Evolutionary conservation across 2,113 vertebrate genomes (phyloP), one percentile per base, ranked within the genome.

Genomic region (Puntigrus tetrazona): DNA sequence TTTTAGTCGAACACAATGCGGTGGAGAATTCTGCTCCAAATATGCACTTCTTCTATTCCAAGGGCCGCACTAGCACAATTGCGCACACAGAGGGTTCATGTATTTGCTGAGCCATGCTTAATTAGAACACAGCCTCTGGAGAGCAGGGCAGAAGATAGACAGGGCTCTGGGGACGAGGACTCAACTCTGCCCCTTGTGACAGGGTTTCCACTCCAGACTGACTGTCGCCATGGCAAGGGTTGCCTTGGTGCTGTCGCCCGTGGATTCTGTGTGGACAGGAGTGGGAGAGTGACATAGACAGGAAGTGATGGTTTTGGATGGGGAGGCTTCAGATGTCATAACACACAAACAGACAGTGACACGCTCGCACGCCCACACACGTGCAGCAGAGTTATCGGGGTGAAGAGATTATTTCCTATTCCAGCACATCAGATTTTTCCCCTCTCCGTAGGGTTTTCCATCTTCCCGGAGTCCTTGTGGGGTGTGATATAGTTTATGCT

Each of bases 261-360:
- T 84, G 59, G 52, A 31, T 83, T 43, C n/a, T 25, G 34, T 70
- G 67, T 5, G 65, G 77, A 73, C 79, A 45, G 34, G 76, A 75
- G 84, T 78, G 78, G 74, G 55, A 50, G 82, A 87, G 86, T 87
- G 88, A 86, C 82, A 86, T 57, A 72, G 72, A 88, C 82, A 84
- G 61, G 82, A 88, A 82, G 73, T 84, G 87, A 86, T 13, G 10
- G 80, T 55, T 83, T 65, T 65, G 78, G 83, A 75, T 82, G 78
- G 81, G 61, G 43, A 84, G 43, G 81, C 69, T 65, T 55, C 59
- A 84, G 59, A 72, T 86, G 80, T 77, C 70, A 88, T 74, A 80
- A 59, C 29, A 86, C 38, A 75, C 70, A 47, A 85, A 86, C 70
- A 84, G 61, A 57, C 67, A 85, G 41, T 75, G 47, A 83, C 73